Percentiles rank a stretch among this genome's conserved stretches.
phyloP scores from a whole-genome alignment of 2,888 invertebrate genomes.

The Nemurella pictetii region DNA sequence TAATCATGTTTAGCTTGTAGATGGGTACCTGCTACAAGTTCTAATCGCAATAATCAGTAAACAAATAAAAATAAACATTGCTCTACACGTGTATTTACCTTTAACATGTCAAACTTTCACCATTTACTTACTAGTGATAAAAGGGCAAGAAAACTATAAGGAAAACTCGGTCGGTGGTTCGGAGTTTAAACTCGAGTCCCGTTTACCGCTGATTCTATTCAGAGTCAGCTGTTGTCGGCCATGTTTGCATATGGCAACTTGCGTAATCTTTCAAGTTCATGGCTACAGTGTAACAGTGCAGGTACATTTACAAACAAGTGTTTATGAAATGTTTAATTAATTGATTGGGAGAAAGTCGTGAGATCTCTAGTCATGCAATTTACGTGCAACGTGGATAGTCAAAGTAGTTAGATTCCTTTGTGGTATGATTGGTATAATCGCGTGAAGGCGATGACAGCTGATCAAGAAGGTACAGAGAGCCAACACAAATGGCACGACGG shows the following conservation, averaged over 20 bases:
- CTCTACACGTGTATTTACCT: not conserved
- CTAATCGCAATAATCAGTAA: not conserved
- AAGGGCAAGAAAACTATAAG: too few species aligned
- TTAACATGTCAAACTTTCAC: too few species aligned
- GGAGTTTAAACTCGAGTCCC: too few species aligned
- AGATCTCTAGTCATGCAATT: not conserved
- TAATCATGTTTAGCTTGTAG: not conserved
- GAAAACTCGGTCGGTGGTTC: too few species aligned
- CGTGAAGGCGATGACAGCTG: not conserved
- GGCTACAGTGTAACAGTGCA: not conserved
- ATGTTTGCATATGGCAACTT: not conserved
- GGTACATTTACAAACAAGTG: not conserved
- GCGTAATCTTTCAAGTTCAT: not conserved
- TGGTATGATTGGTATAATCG: not conserved
- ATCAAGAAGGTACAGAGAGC: not conserved
- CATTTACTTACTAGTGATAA: too few species aligned
- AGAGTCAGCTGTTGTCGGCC: not conserved
- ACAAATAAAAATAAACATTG: not conserved
- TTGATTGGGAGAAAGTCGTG: not conserved
- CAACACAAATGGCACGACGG: constrained; percentile 60
- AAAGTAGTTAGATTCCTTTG: not conserved
- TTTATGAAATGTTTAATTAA: not conserved
- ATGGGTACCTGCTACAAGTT: not conserved
- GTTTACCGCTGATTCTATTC: too few species aligned
- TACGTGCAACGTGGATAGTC: not conserved